phyloP scores from a whole-genome alignment of 2,113 vertebrate species.

The Peucedramus taeniatus region DNA sequence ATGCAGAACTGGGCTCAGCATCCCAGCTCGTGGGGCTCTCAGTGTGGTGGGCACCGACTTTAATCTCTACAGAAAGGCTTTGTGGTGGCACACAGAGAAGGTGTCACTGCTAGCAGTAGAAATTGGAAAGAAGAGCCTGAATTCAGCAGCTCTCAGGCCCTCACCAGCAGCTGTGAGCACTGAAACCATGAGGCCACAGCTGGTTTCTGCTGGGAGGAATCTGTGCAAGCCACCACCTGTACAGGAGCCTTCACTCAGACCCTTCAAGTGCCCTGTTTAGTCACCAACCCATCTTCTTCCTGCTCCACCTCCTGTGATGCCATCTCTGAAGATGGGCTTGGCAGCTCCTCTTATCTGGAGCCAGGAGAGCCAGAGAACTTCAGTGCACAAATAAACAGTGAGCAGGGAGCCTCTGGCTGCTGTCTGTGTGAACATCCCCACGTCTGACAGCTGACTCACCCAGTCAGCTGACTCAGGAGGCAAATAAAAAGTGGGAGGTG shows the following conservation, averaged over 20 bases:
- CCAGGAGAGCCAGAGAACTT: neutral
- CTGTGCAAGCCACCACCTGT: neutral
- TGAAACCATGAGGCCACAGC: neutral
- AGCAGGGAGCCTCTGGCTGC: neutral
- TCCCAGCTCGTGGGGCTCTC: neutral
- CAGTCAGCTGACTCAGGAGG: slow-evolving; percentile 1
- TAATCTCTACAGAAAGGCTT: neutral
- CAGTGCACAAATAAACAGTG: neutral
- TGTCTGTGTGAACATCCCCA: slow-evolving; percentile 38
- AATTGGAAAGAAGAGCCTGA: neutral
- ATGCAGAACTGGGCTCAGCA: neutral
- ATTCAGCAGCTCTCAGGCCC: neutral
- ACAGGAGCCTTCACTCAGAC: neutral
- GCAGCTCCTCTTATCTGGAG: slow-evolving; percentile 33
- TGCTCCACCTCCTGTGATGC: slow-evolving; percentile 19
- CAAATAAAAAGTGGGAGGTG: slow-evolving; percentile 44
- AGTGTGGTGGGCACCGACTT: neutral
- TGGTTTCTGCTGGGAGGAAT: neutral
- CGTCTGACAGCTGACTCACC: slow-evolving; percentile 25
- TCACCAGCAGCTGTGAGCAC: neutral
- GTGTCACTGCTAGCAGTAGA: neutral
- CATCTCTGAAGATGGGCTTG: slow-evolving; percentile 3
- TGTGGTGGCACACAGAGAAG: neutral
- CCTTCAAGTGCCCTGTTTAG: neutral
- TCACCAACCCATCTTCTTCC: neutral